phyloP scores from a whole-genome alignment of 2,797 vertebrate genomes.

The Poecile montanus region DNA sequence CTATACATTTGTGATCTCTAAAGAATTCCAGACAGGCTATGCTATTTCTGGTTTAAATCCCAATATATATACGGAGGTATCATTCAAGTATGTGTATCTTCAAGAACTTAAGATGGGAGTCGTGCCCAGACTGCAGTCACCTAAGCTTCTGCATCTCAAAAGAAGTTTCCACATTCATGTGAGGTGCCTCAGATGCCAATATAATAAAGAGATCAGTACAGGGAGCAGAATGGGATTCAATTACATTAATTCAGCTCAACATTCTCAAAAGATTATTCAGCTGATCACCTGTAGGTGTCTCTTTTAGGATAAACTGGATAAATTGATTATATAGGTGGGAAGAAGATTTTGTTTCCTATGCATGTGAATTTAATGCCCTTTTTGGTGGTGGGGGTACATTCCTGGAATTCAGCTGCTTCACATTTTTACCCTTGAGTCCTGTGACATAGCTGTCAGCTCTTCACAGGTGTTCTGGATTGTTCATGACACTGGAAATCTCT shows the following conservation, averaged over 20 bases:
- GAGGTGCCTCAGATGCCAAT: not conserved
- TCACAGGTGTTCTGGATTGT: not conserved
- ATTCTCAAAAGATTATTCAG: not conserved
- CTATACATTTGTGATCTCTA: not conserved
- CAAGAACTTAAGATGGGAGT: not conserved
- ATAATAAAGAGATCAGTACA: not conserved
- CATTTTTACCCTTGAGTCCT: fast-evolving
- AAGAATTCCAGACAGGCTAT: not conserved
- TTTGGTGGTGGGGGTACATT: not conserved
- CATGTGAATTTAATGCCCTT: not conserved
- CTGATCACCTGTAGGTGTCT: not conserved
- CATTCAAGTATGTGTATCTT: not conserved
- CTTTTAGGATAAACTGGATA: not conserved
- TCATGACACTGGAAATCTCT: not conserved
- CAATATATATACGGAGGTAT: not conserved
- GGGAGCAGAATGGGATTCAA: not conserved
- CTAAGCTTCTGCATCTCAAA: not conserved
- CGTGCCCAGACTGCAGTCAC: not conserved
- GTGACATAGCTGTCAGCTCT: not conserved
- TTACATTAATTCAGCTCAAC: not conserved
- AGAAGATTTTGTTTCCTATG: not conserved
- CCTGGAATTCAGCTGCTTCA: not conserved
- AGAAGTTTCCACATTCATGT: not conserved
- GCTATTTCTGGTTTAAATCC: not conserved
- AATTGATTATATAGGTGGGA: not conserved